Percentiles rank a stretch among this genome's conserved stretches.
Evolutionary conservation across 2,888 invertebrate species (phyloP).

Genomic region (Mesopsocus fuscifrons): DNA sequence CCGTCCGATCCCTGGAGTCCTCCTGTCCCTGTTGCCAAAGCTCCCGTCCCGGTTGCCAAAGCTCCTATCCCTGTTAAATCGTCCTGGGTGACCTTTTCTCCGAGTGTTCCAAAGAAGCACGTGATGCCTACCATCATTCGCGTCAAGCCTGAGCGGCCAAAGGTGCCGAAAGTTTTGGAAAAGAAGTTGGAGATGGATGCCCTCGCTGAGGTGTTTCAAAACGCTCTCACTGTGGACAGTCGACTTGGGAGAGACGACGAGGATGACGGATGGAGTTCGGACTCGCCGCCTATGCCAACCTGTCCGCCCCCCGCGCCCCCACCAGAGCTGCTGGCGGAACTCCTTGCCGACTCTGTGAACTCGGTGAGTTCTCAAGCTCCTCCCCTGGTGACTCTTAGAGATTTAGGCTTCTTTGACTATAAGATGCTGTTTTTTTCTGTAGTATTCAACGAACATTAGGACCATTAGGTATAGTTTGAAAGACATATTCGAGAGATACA

Average conservation of each 20-base stretch:
- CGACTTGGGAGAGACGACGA: constrained; percentile 10
- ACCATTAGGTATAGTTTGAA: too few relatives aligned
- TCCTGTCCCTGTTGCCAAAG: constrained; percentile 11
- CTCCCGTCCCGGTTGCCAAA: not conserved
- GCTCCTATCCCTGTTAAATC: constrained; percentile 5
- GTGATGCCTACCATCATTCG: constrained; percentile 57
- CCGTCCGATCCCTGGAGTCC: constrained; percentile 17
- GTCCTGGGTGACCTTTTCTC: not conserved
- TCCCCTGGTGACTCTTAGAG: too few relatives aligned
- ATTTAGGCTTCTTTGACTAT: too few relatives aligned
- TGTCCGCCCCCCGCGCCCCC: constrained; percentile 63
- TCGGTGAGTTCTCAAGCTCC: too few relatives aligned
- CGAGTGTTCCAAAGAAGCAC: not conserved
- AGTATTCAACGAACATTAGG: too few relatives aligned
- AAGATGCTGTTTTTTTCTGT: too few relatives aligned
- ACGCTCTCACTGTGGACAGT: not conserved
- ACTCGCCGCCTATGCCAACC: constrained; percentile 59
- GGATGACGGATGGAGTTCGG: constrained; percentile 12
- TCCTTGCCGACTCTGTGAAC: constrained; percentile 20
- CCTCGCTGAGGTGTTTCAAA: not conserved
- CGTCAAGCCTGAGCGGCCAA: constrained; percentile 37
- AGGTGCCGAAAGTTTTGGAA: constrained; percentile 26
- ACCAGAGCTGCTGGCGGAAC: constrained; percentile 21
- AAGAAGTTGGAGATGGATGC: constrained; percentile 10
- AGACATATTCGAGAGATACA: too few relatives aligned